Conservation (phyloP, 53 echinoderm and acorn worm genomes). For the Luidia sarsii region DNA sequence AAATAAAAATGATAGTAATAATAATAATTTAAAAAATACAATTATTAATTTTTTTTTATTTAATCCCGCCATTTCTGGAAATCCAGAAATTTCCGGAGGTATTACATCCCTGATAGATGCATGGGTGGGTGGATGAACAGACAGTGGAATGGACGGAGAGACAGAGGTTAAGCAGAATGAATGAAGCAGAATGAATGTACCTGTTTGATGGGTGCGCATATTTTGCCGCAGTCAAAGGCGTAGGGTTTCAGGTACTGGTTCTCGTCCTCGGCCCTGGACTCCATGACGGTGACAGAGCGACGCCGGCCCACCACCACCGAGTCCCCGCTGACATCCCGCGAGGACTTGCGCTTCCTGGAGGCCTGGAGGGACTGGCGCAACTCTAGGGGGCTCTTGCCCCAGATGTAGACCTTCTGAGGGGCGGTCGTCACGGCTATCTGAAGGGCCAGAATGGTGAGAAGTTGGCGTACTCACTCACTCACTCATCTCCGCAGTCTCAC, state of each 20-base stretch:
- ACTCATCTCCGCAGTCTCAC: no score
- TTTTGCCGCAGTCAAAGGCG: constrained; percentile 44
- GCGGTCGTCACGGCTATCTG: constrained; percentile 76
- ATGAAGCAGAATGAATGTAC: no score
- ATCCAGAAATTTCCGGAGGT: no score
- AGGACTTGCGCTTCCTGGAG: constrained; percentile 62
- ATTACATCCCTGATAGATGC: no score
- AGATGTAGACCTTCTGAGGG: constrained; percentile 86
- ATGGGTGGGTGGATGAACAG: no score
- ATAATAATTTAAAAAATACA: no score
- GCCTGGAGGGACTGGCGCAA: constrained; percentile 76
- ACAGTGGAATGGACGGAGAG: no score
- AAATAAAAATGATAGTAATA: no score
- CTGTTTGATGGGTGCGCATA: constrained; percentile 67
- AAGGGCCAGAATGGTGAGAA: background rate
- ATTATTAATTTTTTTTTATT: no score
- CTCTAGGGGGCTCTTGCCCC: constrained; percentile 90
- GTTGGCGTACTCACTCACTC: no score
- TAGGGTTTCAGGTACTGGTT: constrained; percentile 64
- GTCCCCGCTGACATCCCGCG: constrained; percentile 27
- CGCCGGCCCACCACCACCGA: constrained; percentile 25
- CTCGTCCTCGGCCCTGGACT: constrained; percentile 44
- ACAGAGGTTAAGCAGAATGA: no score
- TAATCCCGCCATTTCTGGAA: no score
- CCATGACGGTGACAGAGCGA: constrained; percentile 46